A percentile compares a stretch with the other conserved stretches of the same genome.
Conservation (phyloP, 2,888 invertebrate genomes). For the Pseudococcus jackbeardsleyi region DNA sequence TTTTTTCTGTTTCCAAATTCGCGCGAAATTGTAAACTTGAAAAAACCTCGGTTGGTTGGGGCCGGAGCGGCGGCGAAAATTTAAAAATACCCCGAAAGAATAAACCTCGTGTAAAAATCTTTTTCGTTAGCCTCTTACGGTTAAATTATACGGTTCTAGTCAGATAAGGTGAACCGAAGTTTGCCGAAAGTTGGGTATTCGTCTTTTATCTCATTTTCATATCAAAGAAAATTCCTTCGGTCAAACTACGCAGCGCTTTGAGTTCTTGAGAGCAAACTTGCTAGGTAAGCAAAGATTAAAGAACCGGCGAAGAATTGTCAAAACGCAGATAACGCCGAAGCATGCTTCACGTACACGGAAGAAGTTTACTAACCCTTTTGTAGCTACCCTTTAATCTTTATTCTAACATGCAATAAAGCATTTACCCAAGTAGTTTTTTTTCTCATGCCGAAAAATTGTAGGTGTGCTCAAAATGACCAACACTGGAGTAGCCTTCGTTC, state of each 20-base stretch:
- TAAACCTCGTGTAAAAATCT: background rate
- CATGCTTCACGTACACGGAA: background rate
- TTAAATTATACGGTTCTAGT: constrained; percentile 7
- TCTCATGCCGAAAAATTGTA: background rate
- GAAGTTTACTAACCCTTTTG: background rate
- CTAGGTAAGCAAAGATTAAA: constrained; percentile 28
- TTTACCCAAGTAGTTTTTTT: background rate
- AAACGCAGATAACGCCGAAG: constrained; percentile 1
- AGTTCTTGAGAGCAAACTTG: constrained; percentile 16
- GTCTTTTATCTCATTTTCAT: constrained; percentile 50
- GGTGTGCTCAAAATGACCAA: background rate
- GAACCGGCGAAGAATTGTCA: constrained; percentile 7
- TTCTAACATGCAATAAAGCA: constrained; percentile 34
- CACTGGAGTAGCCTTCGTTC: background rate
- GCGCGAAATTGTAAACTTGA: background rate
- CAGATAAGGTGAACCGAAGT: constrained; percentile 32
- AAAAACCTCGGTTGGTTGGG: background rate
- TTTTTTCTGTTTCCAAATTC: background rate
- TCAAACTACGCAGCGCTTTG: background rate
- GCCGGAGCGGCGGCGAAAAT: background rate
- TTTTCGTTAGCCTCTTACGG: background rate
- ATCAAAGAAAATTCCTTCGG: constrained; percentile 41
- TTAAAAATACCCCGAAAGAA: background rate
- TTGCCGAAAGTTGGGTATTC: constrained; percentile 32
- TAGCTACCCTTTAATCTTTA: constrained; percentile 27